Percentiles rank a stretch among this genome's conserved stretches.
Evolutionary conservation across 1,140 invertebrate species (phyloP).

Genomic region (Drosophila funebris): DNA sequence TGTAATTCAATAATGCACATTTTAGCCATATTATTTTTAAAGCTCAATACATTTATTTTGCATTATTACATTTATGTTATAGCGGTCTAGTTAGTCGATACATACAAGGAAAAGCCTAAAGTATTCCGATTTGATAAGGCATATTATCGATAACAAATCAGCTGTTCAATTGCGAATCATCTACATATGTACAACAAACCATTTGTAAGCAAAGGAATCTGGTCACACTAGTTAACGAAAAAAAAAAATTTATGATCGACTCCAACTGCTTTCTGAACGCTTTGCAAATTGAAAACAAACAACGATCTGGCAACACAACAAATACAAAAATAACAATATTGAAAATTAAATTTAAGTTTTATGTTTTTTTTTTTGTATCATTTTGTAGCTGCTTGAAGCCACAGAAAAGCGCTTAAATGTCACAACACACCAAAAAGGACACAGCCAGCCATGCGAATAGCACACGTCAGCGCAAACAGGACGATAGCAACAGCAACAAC

Average conservation of each 20-base stretch:
- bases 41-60: neutral
- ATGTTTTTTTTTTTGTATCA: slow-evolving; percentile 8
- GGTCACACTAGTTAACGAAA: slow-evolving; percentile 5
- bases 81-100: neutral
- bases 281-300: neutral
- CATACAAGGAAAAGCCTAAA: neutral
- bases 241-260: neutral
- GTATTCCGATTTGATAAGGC: neutral
- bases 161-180: neutral
- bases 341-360: neutral
- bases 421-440: slow-evolving; percentile 78
- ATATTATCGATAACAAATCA: neutral
- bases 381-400: slow-evolving; percentile 22
- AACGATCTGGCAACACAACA: neutral
- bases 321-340: neutral
- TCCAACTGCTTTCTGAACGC: neutral
- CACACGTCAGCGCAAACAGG: slow-evolving; percentile 50
- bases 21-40: neutral
- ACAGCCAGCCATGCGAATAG: slow-evolving; percentile 41
- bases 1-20: neutral
- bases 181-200: neutral
- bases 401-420: slow-evolving; percentile 67
- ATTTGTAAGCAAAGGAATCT: neutral
- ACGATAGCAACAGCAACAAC: slow-evolving; percentile 27
- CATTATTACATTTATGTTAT: neutral